Evolutionary conservation across 35 echinoderm and acorn worm genomes (phyloP).

Genomic region (Apostichopus parvimensis): DNA sequence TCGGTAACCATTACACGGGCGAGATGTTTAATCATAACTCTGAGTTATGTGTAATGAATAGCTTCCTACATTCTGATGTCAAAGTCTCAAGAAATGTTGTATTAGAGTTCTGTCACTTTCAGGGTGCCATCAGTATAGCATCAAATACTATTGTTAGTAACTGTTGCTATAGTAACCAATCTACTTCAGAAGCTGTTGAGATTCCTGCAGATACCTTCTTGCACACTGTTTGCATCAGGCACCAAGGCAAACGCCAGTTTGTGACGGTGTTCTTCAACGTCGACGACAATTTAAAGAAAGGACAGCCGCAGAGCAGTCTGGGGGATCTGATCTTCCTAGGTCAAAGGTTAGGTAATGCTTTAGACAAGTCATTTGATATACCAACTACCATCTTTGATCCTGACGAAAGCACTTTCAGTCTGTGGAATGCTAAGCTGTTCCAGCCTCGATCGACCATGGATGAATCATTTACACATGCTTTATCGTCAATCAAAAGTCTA

Average conservation of each 20-base stretch:
- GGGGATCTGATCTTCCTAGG: conserved; percentile 64
- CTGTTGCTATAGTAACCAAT: conserved; percentile 44
- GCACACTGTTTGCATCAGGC: conserved; percentile 76
- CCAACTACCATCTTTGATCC: conserved; percentile 32
- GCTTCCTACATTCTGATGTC: conserved; percentile 39
- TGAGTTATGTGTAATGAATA: conserved; percentile 70
- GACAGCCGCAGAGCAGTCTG: not conserved
- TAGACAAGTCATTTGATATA: conserved; percentile 17
- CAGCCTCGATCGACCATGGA: conserved; percentile 66
- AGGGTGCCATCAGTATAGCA: conserved; percentile 40
- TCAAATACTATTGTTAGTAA: conserved; percentile 78
- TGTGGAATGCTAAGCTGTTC: conserved; percentile 95
- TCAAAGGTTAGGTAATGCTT: conserved; percentile 55
- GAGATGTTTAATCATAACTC: not conserved
- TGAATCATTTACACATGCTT: conserved; percentile 63
- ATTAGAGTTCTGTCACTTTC: conserved; percentile 84
- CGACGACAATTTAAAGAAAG: conserved; percentile 83
- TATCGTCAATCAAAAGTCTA: conserved; percentile 27
- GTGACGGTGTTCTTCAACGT: conserved; percentile 84
- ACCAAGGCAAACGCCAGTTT: conserved; percentile 36
- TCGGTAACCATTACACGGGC: conserved; percentile 53
- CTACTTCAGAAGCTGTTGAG: not conserved
- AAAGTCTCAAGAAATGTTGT: conserved; percentile 51
- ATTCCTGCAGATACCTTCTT: conserved; percentile 76
- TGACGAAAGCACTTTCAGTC: conserved; percentile 29